These are phyloP conservation scores for Stegastes partitus DNA, from an alignment of 2,113 vertebrate species.

Conservation along the genomic window DNA sequence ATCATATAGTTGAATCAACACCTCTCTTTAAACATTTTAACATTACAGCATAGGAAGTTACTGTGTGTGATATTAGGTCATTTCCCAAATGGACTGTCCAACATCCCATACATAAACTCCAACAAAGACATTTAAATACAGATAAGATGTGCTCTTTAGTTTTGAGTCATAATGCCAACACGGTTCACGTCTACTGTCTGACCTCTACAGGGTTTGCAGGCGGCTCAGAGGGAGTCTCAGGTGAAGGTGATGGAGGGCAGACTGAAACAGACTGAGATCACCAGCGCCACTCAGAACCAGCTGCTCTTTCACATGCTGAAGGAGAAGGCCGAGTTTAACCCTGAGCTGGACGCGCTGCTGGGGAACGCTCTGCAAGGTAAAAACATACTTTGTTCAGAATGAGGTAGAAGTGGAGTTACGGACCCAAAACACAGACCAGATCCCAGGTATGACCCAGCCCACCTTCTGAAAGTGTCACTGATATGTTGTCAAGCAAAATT, in stretches of 20 bases:
- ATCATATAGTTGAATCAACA: too few species aligned
- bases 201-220: conserved; percentile 90
- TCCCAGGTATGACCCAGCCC: conserved; percentile 5
- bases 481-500: background rate
- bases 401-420: background rate
- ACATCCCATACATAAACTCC: too few species aligned
- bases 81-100: too few species aligned
- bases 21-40: too few species aligned
- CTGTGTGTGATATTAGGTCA: too few species aligned
- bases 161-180: background rate
- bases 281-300: conserved; percentile 97
- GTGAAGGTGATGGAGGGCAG: conserved; percentile 97
- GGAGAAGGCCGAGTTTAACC: conserved; percentile 98
- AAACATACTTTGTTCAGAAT: background rate
- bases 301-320: conserved; percentile 98
- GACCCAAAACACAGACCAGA: conserved; percentile 18
- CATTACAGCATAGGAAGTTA: too few species aligned
- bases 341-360: conserved; percentile 95
- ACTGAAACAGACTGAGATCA: conserved; percentile 97
- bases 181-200: background rate
- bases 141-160: background rate
- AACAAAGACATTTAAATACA: too few species aligned
- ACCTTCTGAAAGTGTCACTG: conserved; percentile 6
- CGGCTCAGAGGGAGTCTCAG: conserved; percentile 96
- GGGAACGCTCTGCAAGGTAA: conserved; percentile 97